Evolutionary conservation across 2,113 vertebrate genomes (phyloP), one percentile per base, ranked within the genome.

Genomic region (Bolborhynchus lineola): DNA sequence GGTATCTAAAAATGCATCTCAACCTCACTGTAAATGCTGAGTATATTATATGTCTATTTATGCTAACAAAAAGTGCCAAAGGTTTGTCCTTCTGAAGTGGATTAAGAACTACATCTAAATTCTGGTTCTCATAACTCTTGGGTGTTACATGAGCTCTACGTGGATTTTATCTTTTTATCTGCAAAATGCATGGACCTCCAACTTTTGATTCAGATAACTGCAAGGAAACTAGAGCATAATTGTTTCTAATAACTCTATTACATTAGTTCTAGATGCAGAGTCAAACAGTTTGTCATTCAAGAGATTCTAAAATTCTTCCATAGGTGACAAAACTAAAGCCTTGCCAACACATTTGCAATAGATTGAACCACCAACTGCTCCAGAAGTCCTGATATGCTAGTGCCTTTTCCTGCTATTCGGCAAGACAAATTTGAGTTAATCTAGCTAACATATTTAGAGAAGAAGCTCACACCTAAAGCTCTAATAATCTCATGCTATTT

Each of bases 61-160:
- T 42, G 35, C 24, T 37, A 35, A 4, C 7, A 9, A 82, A 82
- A 62, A 49, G 33, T 9, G 5, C 3, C n/a, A n/a, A 49, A 76
- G 4, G 7, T 89, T 44, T 35, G 41, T 60, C 18, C 46, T 41
- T 57, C 35, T 79, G 57, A 67, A 11, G 3, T 7, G 4, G 23
- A 41, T 53, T 41, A 46, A 13, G 14, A 76, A 41, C 26, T 47
- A 52, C 31, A 76, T 55, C 18, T 41, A 50, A 49, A 14, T 62
- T 70, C 41, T 47, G 8, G 4, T 57, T 90, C 47, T 76, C n/a
- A 9, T 20, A 79, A 60, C 21, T 55, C 41, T 68, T 41, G 33
- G 4, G 23, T 68, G 1, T 47, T 25, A 47, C 5, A 16, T n/a
- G 41, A 71, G 20, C 15, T 84, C 13, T 41, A 15, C 0, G 1